Base-by-base conservation (phyloP, 2,888 invertebrate species). In the Tenthredo scrophulariae region DNA sequence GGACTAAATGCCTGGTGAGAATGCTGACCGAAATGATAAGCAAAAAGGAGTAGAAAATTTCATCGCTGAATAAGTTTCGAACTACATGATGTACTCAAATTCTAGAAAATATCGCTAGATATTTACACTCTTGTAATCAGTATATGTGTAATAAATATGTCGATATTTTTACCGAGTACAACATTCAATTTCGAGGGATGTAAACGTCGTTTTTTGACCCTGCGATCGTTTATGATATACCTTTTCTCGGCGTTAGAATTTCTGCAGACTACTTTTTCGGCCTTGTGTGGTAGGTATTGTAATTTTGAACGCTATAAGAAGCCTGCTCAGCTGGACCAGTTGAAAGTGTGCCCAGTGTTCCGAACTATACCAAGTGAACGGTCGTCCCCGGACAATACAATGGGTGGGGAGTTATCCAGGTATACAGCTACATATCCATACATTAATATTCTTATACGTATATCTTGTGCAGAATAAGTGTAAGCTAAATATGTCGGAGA, bases 11-110 rank as follows among this genome's bases (percentile, higher is more conserved):
- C 50, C 86, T 91, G 37, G 85, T 86, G 58, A 85, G 85, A 29
- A 87, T 86, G 72, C 86, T 91, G 13, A 86, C 86, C 22, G 87
- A 89, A 86, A 87, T 91, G 87, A 87, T 91, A 50, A 87, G 85
- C 79, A 87, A 86, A 86, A 84, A 29, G 33, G 10, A 72, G 54
- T 40, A 37, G 37, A 33, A 33, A 58, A 40, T 22, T 50, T 7
- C n/a, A 77, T n/a, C 40, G 9, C 10, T 9, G 18, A n/a, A 77
- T 3, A 26, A 26, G 62, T 62, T 62, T 26, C 62, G 26, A 62
- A 26, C 62, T 62, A n/a, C 50, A 50, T 50, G n/a, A 50, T 50
- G 6, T n/a, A 50, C 4, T 18, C 50, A 50, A 50, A 50, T 50
- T 50, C 5, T 50, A 18, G 1, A 54, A 54, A 7, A 54, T 54